These are phyloP conservation scores for Clunio marinus DNA, from an alignment of 2,888 invertebrate species.

Conservation along the genomic window DNA sequence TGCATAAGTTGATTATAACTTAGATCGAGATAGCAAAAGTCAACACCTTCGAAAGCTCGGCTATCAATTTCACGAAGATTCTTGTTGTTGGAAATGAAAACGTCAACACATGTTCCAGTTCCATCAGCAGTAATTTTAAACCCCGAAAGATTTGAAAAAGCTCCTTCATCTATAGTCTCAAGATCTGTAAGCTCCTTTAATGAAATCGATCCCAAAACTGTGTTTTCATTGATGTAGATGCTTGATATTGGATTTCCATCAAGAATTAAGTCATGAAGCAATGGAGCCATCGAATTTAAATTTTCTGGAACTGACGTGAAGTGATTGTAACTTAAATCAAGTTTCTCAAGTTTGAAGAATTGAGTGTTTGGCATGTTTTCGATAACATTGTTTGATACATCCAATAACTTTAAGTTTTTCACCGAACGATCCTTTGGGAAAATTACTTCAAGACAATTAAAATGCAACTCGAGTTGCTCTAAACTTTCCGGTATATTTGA, in stretches of 20 bases:
- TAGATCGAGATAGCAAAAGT: conserved; percentile 38
- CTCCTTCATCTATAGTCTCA: background rate
- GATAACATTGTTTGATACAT: conserved; percentile 32
- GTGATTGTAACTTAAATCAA: conserved; percentile 40
- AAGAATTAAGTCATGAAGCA: conserved; percentile 30
- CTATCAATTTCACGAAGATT: background rate
- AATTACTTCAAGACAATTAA: conserved; percentile 35
- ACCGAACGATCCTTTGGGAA: conserved; percentile 5
- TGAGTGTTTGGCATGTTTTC: conserved; percentile 14
- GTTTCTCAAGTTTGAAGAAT: conserved; percentile 6
- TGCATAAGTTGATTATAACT: conserved; percentile 40
- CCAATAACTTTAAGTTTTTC: conserved; percentile 29
- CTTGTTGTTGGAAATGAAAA: conserved; percentile 24
- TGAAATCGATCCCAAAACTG: conserved; percentile 28
- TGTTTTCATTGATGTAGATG: conserved; percentile 35
- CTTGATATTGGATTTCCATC: conserved; percentile 40
- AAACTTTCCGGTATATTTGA: conserved; percentile 30
- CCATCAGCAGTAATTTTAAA: background rate
- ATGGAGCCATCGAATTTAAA: conserved; percentile 19
- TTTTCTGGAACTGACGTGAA: conserved; percentile 36
- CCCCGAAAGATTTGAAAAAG: background rate
- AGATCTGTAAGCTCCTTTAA: conserved; percentile 18
- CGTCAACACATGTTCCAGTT: conserved; percentile 18
- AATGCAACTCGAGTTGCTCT: conserved; percentile 36
- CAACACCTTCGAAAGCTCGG: conserved; percentile 4